Evolutionary conservation across 2,797 vertebrate genomes (phyloP).

Genomic region (Neostethus bicornis): DNA sequence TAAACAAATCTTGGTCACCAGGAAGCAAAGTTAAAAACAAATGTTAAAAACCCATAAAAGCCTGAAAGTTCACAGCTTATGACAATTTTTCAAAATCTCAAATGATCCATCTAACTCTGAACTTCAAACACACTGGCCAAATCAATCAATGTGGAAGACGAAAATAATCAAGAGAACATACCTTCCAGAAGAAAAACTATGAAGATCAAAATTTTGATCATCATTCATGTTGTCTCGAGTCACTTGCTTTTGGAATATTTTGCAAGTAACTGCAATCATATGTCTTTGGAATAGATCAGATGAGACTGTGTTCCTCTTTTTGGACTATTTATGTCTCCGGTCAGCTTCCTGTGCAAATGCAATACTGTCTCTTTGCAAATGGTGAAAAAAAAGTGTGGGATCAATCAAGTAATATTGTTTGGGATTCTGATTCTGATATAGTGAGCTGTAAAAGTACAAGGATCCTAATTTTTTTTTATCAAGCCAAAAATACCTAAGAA

Average conservation of each 20-base stretch:
- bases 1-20: too few relatives aligned
- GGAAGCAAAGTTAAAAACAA: not conserved
- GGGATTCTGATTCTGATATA: too few relatives aligned
- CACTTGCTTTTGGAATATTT: not conserved
- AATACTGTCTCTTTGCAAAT: not conserved
- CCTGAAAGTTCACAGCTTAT: not conserved
- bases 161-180: constrained; percentile 20
- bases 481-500: too few relatives aligned
- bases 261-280: not conserved
- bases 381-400: not conserved
- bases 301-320: constrained; percentile 36
- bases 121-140: not conserved
- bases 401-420: too few relatives aligned
- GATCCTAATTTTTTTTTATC: too few relatives aligned
- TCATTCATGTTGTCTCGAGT: not conserved
- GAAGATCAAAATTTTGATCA: constrained; percentile 18
- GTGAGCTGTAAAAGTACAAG: too few relatives aligned
- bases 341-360: constrained; percentile 1
- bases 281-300: not conserved
- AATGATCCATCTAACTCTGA: not conserved
- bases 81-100: too few relatives aligned
- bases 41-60: not conserved
- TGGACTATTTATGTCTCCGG: constrained; percentile 31
- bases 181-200: constrained; percentile 39
- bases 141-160: not conserved